Evolutionary conservation across 2,797 vertebrate genomes (phyloP).

Genomic region (Thalassophryne amazonica): DNA sequence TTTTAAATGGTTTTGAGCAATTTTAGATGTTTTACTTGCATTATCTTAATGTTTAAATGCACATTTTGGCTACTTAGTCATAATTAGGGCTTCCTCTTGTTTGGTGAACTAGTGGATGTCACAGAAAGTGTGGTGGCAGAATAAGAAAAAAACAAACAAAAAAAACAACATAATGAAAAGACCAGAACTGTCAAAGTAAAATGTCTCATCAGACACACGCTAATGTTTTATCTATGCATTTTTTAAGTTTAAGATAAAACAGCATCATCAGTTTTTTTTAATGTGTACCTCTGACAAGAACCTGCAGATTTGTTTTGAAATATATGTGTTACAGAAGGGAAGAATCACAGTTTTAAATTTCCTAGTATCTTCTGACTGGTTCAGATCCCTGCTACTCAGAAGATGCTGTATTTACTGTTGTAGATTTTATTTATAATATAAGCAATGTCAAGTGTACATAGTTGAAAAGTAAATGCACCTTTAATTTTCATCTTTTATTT

Average conservation of each 20-base stretch:
- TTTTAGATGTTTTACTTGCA: conserved; percentile 5
- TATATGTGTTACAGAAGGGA: conserved; percentile 31
- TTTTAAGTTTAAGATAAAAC: conserved; percentile 9
- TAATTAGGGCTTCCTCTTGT: conserved; percentile 6
- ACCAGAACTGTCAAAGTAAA: conserved; percentile 17
- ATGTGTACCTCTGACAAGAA: conserved; percentile 8
- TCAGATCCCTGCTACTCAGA: conserved; percentile 75
- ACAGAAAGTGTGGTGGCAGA: conserved; percentile 17
- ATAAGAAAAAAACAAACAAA: too few relatives aligned
- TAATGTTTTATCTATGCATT: conserved; percentile 36
- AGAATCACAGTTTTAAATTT: conserved; percentile 39
- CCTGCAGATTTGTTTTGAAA: conserved; percentile 4
- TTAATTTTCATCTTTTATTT: not conserved
- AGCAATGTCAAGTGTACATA: conserved; percentile 6
- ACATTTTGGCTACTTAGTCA: not conserved
- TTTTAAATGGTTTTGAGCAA: conserved; percentile 13
- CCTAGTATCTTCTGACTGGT: conserved; percentile 87
- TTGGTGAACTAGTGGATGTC: conserved; percentile 10
- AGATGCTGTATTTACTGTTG: conserved; percentile 49
- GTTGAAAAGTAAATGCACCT: conserved; percentile 1
- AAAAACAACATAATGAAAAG: conserved; percentile 16
- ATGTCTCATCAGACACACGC: not conserved
- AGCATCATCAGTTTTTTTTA: conserved; percentile 10
- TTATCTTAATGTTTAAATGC: conserved; percentile 2
- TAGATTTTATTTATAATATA: conserved; percentile 74